A percentile compares a stretch with the other conserved stretches of the same genome.
Evolutionary conservation across 23 tunicate species (phyloP).

Genomic region (Trididemnum miniatum): DNA sequence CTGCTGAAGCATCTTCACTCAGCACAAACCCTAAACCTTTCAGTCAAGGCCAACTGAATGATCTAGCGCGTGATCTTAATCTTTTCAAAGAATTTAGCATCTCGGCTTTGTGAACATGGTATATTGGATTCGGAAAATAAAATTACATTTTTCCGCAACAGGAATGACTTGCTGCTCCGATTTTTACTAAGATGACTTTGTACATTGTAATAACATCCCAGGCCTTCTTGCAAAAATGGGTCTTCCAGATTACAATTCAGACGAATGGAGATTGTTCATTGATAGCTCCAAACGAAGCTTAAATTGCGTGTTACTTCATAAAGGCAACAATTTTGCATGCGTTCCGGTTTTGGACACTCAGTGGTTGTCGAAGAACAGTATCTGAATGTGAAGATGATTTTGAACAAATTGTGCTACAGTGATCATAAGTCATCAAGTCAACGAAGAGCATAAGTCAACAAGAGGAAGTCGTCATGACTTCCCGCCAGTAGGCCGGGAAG

Average conservation of each 20-base stretch:
- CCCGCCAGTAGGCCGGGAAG: too few species aligned
- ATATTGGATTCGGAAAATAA: constrained; percentile 10
- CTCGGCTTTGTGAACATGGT: constrained; percentile 9
- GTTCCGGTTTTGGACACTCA: constrained; percentile 15
- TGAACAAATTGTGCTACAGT: constrained; percentile 3
- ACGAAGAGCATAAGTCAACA: too few species aligned
- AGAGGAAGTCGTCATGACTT: too few species aligned
- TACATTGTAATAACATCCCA: constrained; percentile 4
- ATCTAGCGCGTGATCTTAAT: constrained; percentile 5
- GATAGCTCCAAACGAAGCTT: constrained; percentile 16
- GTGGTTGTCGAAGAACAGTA: constrained; percentile 10
- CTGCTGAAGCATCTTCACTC: background rate
- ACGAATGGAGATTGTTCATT: constrained; percentile 16
- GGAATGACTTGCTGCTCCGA: background rate
- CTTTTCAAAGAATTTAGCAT: background rate
- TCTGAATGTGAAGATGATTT: constrained; percentile 8
- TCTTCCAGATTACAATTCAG: constrained; percentile 13
- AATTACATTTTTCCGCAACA: constrained; percentile 11
- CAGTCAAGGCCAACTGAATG: constrained; percentile 19
- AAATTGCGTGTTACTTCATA: constrained; percentile 13
- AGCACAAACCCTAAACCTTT: constrained; percentile 9
- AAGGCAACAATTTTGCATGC: constrained; percentile 8
- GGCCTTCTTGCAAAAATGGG: constrained; percentile 14
- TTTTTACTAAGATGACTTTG: constrained; percentile 5
- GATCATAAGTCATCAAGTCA: too few species aligned